Conservation (phyloP, 2,888 invertebrate species). For the Cantharis lateralis region DNA sequence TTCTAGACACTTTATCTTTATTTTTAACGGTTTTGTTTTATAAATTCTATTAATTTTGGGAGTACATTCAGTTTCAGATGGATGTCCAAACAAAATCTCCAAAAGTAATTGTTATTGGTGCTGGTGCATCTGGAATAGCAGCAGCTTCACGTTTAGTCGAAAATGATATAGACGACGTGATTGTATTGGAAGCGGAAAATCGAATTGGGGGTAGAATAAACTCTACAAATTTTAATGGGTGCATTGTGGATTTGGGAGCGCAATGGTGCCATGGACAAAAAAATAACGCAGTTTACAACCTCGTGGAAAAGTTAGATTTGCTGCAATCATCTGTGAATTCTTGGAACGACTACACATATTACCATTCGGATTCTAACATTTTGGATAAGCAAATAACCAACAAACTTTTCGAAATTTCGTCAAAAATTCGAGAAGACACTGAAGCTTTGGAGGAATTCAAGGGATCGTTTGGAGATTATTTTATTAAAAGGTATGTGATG, state of each 20-base stretch:
- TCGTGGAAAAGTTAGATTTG: conserved; percentile 46
- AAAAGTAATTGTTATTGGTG: conserved; percentile 62
- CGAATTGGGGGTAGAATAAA: conserved; percentile 51
- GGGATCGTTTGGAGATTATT: conserved; percentile 48
- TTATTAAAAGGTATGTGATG: conserved; percentile 42
- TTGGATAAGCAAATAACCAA: conserved; percentile 45
- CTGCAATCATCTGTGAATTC: conserved; percentile 53
- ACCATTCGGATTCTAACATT: conserved; percentile 42
- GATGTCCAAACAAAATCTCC: conserved; percentile 21
- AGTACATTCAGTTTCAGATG: neutral
- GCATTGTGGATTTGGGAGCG: conserved; percentile 47
- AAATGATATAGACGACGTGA: conserved; percentile 57
- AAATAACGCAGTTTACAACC: conserved; percentile 49
- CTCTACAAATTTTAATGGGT: conserved; percentile 35
- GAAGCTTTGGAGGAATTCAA: conserved; percentile 34
- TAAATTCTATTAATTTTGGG: too few species aligned
- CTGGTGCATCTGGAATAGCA: conserved; percentile 62
- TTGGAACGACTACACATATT: conserved; percentile 45
- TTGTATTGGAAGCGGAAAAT: conserved; percentile 55
- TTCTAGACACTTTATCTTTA: too few species aligned
- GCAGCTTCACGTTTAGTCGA: conserved; percentile 58
- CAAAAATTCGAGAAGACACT: conserved; percentile 40
- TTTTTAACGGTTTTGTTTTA: too few species aligned
- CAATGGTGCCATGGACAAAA: conserved; percentile 55
- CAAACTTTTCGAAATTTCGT: conserved; percentile 39